Base-by-base conservation (phyloP, 2,113 vertebrate species). In the Glaucidium brasilianum region DNA sequence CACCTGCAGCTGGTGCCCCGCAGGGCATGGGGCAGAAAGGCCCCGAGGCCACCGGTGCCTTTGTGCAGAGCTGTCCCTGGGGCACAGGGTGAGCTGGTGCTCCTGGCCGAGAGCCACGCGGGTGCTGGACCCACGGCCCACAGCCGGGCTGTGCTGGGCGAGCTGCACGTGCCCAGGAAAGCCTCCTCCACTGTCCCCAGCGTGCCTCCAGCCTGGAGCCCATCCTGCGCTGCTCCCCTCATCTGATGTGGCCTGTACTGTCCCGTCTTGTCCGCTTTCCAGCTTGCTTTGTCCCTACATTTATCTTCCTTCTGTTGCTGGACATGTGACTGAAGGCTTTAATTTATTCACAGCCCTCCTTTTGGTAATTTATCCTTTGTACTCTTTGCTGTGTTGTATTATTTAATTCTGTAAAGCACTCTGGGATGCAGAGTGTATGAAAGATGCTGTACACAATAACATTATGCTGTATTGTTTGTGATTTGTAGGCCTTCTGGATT, bases 361-460 rank as follows among this genome's bases (percentile, higher is more conserved):
- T 84, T 91, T 15, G 29, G 86, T 95, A 97, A 95, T 95, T 96
- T 90, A 92, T 94, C 94, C 94, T 85, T 94, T 95, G 91, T 97
- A 92, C 62, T 96, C 77, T 72, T 85, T 55, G 84, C 92, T 94
- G 86, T 94, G 92, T 91, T 90, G 79, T 84, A 64, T 92, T 96
- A 94, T 97, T 95, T 96, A 94, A 95, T 96, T 97, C 96, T 73
- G 76, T 85, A 71, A 76, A 92, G 95, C 73, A 34, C 83, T 94
- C 89, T 78, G 95, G 94, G 95, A 94, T 92, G 86, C 86, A 35
- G 52, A 14, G 52, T 43, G 39, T 93, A 53, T 87, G 86, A 72
- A 96, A 64, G 96, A 92, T 84, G 88, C 95, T 60, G 89, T 59
- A 79, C 94, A 91, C 95, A 95, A 91, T 96, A 87, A 84, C 86